Conservation (phyloP, 2,888 invertebrate genomes). For the Zelleria hepariella region DNA sequence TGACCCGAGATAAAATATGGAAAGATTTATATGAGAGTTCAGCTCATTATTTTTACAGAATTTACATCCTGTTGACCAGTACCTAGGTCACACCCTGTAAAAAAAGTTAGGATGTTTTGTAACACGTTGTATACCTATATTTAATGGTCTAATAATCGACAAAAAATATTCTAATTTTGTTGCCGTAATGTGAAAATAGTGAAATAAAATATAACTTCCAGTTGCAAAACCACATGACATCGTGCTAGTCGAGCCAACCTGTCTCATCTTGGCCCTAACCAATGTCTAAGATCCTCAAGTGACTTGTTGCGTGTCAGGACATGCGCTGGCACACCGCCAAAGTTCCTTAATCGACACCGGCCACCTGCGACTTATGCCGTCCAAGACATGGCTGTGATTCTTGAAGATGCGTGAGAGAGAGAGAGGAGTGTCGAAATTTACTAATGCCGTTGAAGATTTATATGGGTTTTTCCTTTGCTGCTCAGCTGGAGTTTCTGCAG, state of each 20-base stretch:
- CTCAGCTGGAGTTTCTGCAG: too few relatives aligned
- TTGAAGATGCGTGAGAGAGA: neutral
- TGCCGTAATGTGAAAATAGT: too few relatives aligned
- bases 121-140: too few relatives aligned
- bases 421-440: neutral
- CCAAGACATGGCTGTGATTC: neutral
- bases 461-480: neutral
- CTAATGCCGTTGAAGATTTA: neutral
- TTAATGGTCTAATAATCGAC: too few relatives aligned
- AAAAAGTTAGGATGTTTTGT: too few relatives aligned
- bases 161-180: too few relatives aligned
- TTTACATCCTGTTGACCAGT: too few relatives aligned
- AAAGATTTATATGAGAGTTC: neutral
- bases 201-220: too few relatives aligned
- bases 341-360: conserved; percentile 29
- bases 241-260: neutral
- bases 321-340: conserved; percentile 31
- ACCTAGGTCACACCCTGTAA: too few relatives aligned
- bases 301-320: conserved; percentile 7
- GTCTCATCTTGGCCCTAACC: too few relatives aligned
- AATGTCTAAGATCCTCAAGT: conserved; percentile 3
- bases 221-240: too few relatives aligned
- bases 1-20: neutral
- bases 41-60: too few relatives aligned
- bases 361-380: conserved; percentile 29